Conservation (phyloP, 2,888 invertebrate species). For the Cheilosia vulpina region DNA sequence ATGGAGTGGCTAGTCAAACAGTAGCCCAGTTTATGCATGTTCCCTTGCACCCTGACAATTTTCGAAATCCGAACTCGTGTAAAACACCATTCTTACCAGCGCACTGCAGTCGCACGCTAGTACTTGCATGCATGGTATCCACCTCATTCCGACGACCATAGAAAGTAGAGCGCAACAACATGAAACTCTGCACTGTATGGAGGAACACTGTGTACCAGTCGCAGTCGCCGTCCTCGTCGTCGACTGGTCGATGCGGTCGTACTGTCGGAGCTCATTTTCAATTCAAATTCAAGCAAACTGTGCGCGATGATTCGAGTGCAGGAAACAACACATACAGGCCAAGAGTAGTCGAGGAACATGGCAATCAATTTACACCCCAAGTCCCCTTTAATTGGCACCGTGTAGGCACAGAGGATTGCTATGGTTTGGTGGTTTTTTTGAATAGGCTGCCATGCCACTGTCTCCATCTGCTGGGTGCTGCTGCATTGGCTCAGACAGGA, state of each 20-base stretch:
- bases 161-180: constrained; percentile 72
- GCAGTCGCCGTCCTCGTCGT: constrained; percentile 8
- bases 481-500: constrained; percentile 61
- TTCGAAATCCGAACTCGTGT: constrained; percentile 74
- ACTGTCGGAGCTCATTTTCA: constrained; percentile 66
- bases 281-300: constrained; percentile 69
- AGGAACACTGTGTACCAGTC: constrained; percentile 16
- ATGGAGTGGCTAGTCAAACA: constrained; percentile 73
- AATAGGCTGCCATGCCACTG: constrained; percentile 46
- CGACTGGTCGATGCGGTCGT: constrained; percentile 9
- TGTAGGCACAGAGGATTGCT: constrained; percentile 69
- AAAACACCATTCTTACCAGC: constrained; percentile 73
- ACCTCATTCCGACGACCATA: constrained; percentile 54
- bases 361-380: constrained; percentile 76
- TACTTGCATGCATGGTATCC: constrained; percentile 59
- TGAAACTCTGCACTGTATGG: constrained; percentile 17
- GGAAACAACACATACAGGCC: constrained; percentile 61
- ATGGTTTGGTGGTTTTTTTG: constrained; percentile 62
- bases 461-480: constrained; percentile 57
- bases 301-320: constrained; percentile 64
- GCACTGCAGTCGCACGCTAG: constrained; percentile 68
- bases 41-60: constrained; percentile 72
- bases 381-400: constrained; percentile 75
- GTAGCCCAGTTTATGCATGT: constrained; percentile 75
- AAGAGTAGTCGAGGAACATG: constrained; percentile 69